These are phyloP conservation scores for Drosophila picticornis DNA, from an alignment of 2,888 invertebrate species.

Conservation along the genomic window DNA sequence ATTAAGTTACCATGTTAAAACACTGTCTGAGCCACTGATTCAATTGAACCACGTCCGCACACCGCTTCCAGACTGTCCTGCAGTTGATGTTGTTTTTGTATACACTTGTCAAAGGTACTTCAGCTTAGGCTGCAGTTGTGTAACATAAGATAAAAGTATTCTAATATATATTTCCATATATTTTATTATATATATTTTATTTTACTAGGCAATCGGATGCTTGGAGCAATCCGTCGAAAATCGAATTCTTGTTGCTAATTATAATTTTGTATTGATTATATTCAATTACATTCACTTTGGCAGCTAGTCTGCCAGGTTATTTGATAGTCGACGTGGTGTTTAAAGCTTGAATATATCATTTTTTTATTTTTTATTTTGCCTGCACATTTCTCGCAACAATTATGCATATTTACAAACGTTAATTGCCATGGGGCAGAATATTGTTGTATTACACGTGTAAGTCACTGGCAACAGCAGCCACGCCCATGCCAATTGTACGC, in stretches of 20 bases:
- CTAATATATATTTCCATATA: background rate
- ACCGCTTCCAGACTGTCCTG: background rate
- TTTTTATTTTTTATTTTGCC: slow-evolving; percentile 16
- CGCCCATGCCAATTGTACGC: slow-evolving; percentile 15
- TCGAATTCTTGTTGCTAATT: background rate
- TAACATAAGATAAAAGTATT: background rate
- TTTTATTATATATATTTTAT: too few relatives aligned
- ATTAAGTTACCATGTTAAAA: slow-evolving; percentile 45
- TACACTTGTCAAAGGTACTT: background rate
- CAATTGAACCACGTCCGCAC: slow-evolving; percentile 53
- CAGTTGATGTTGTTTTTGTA: background rate
- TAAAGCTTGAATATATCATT: background rate
- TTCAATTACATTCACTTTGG: background rate
- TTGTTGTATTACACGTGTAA: slow-evolving; percentile 47
- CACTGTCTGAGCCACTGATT: slow-evolving; percentile 62
- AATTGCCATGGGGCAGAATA: slow-evolving; percentile 69
- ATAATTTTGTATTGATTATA: too few relatives aligned
- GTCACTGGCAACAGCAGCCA: slow-evolving; percentile 18
- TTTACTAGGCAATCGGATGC: background rate
- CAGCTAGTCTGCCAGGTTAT: background rate
- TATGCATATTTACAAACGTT: slow-evolving; percentile 81
- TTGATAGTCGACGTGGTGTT: background rate
- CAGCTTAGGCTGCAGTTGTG: too few relatives aligned
- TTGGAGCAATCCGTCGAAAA: background rate
- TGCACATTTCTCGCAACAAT: slow-evolving; percentile 61